Evolutionary conservation across 2,888 invertebrate genomes (phyloP).

Genomic region (Stenurella melanura): DNA sequence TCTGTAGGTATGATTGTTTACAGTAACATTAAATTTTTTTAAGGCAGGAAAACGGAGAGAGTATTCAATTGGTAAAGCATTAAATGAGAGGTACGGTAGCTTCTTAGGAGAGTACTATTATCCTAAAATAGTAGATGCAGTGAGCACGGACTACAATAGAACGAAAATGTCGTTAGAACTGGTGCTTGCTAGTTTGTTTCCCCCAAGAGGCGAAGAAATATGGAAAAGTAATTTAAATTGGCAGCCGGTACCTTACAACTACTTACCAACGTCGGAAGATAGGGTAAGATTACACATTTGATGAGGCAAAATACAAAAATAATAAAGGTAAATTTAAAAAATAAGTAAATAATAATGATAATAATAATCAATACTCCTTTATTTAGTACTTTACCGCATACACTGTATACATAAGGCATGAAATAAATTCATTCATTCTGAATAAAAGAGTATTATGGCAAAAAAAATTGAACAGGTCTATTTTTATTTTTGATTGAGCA

Average conservation of each 20-base stretch:
- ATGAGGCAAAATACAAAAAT: not conserved
- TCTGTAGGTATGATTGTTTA: not conserved
- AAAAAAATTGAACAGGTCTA: too few relatives aligned
- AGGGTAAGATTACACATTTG: slow-evolving; percentile 47
- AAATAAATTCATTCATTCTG: too few relatives aligned
- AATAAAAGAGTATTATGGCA: too few relatives aligned
- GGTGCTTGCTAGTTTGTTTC: slow-evolving; percentile 81
- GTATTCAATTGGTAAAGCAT: slow-evolving; percentile 78
- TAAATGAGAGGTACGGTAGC: slow-evolving; percentile 77
- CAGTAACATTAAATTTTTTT: not conserved
- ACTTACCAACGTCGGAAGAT: slow-evolving; percentile 72
- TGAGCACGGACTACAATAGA: slow-evolving; percentile 82
- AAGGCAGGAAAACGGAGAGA: slow-evolving; percentile 62
- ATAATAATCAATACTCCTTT: too few relatives aligned
- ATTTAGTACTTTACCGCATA: too few relatives aligned
- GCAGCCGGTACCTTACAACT: slow-evolving; percentile 87
- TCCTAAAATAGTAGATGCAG: slow-evolving; percentile 76
- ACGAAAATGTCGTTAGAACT: slow-evolving; percentile 83
- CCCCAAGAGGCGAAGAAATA: slow-evolving; percentile 75
- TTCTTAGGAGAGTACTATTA: slow-evolving; percentile 77
- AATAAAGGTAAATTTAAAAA: not conserved
- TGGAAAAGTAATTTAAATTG: slow-evolving; percentile 79
- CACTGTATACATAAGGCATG: too few relatives aligned
- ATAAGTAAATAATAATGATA: too few relatives aligned
- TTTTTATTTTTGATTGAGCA: too few relatives aligned